A percentile compares a stretch with the other conserved stretches of the same genome.
phyloP scores from a whole-genome alignment of 2,888 invertebrate genomes.

The Nephrotoma guestfalica region DNA sequence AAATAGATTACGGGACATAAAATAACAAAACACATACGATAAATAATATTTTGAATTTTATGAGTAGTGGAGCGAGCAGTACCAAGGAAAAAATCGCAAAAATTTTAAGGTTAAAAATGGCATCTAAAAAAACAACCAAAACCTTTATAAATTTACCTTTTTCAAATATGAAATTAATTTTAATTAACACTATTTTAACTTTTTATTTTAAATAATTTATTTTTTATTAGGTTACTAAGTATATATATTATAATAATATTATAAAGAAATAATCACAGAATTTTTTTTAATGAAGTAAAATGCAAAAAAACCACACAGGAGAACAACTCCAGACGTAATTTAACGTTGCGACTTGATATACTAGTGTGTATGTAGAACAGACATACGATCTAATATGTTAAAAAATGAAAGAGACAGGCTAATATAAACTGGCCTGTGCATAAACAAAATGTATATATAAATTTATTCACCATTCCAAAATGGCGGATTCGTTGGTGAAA shows the following conservation, averaged over 20 bases:
- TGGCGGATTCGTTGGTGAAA: neutral
- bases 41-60: neutral
- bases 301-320: conserved; percentile 6
- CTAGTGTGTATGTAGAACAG: conserved; percentile 10
- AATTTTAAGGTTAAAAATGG: conserved; percentile 7
- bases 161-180: neutral
- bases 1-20: neutral
- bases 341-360: conserved; percentile 9
- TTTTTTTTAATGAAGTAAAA: conserved; percentile 4
- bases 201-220: neutral
- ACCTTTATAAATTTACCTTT: neutral
- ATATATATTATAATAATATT: neutral
- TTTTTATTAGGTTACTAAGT: neutral
- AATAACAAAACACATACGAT: neutral
- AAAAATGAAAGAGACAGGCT: neutral
- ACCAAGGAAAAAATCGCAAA: neutral
- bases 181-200: neutral
- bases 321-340: conserved; percentile 12
- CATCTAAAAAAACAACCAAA: neutral
- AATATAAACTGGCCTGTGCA: neutral
- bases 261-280: conserved; percentile 5
- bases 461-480: neutral
- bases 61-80: neutral
- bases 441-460: neutral
- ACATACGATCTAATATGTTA: conserved; percentile 7